Evolutionary conservation across 2,797 vertebrate genomes (phyloP).

Genomic region (Ptychobarbus kaznakovi): DNA sequence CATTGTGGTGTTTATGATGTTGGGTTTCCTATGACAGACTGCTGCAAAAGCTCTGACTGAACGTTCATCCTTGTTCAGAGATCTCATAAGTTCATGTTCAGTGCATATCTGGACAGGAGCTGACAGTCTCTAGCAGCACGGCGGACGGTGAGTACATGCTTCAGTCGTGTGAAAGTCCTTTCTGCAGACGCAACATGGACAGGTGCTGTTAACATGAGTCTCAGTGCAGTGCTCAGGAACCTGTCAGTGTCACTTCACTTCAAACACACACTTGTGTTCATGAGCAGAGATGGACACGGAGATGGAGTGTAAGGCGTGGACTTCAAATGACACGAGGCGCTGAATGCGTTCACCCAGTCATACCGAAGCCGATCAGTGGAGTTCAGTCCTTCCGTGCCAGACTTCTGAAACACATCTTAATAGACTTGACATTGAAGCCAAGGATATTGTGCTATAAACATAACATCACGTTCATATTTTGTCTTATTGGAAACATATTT

Average conservation of each 20-base stretch:
- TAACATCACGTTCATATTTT: neutral
- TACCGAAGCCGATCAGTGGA: neutral
- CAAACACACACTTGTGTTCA: neutral
- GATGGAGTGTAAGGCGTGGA: neutral
- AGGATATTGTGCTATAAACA: neutral
- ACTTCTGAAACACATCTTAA: neutral
- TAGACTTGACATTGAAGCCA: neutral
- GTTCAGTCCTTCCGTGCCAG: neutral
- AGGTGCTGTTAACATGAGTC: constrained; percentile 57
- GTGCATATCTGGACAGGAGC: constrained; percentile 10
- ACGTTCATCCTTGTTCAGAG: neutral
- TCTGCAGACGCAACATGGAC: constrained; percentile 5
- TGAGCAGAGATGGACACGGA: constrained; percentile 10
- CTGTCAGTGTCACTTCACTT: constrained; percentile 60
- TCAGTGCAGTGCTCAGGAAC: constrained; percentile 56
- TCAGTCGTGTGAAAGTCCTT: neutral
- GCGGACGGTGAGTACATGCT: constrained; percentile 41
- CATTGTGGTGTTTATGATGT: neutral
- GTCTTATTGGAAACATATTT: neutral
- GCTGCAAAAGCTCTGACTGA: neutral
- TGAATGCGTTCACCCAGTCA: neutral
- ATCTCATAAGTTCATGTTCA: constrained; percentile 2
- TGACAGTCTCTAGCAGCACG: neutral
- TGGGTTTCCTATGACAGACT: neutral
- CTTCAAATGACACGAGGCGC: neutral